Conservation (phyloP, 2,888 invertebrate genomes). For the Drosophila mimica region DNA sequence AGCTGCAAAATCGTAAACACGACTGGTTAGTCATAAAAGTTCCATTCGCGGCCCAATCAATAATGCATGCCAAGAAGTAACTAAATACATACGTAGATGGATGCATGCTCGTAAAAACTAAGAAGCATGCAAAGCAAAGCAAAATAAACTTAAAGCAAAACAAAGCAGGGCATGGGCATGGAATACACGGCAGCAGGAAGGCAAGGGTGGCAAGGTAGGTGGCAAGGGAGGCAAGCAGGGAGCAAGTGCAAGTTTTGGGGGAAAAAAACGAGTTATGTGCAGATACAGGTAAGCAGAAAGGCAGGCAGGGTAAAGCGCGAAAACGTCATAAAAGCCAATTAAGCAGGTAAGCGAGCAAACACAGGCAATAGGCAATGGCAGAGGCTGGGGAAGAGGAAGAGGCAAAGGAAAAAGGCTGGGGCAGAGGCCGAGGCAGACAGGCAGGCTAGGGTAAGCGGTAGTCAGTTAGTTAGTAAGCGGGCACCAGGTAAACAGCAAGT, state of each 20-base stretch:
- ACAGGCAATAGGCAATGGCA: conserved; percentile 35
- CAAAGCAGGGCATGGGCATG: conserved; percentile 17
- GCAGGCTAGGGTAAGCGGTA: conserved; percentile 26
- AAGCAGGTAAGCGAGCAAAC: conserved; percentile 71
- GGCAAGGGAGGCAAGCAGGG: background rate
- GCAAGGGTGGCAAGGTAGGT: conserved; percentile 25
- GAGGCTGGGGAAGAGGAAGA: conserved; percentile 15
- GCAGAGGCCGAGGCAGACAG: conserved; percentile 30
- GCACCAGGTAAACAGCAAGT: conserved; percentile 9
- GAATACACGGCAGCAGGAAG: conserved; percentile 26
- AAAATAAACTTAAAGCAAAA: conserved; percentile 19
- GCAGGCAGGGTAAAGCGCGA: conserved; percentile 59
- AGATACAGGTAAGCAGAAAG: conserved; percentile 36
- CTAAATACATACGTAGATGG: conserved; percentile 39
- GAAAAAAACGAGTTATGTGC: conserved; percentile 56
- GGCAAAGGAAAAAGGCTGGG: conserved; percentile 34
- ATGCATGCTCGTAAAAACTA: conserved; percentile 40
- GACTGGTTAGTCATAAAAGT: conserved; percentile 50
- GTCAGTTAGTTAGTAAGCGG: conserved; percentile 13
- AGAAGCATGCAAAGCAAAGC: conserved; percentile 65
- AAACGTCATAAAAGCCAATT: conserved; percentile 81
- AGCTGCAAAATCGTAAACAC: conserved; percentile 56
- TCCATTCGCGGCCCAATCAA: conserved; percentile 57
- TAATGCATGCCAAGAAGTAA: conserved; percentile 70
- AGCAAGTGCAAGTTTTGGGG: conserved; percentile 63